Evolutionary conservation across 30 jellyfish, hydroid and myxozoan species (phyloP), one percentile per base, ranked within the genome.

Genomic region (Pseudorhiza aurosa): DNA sequence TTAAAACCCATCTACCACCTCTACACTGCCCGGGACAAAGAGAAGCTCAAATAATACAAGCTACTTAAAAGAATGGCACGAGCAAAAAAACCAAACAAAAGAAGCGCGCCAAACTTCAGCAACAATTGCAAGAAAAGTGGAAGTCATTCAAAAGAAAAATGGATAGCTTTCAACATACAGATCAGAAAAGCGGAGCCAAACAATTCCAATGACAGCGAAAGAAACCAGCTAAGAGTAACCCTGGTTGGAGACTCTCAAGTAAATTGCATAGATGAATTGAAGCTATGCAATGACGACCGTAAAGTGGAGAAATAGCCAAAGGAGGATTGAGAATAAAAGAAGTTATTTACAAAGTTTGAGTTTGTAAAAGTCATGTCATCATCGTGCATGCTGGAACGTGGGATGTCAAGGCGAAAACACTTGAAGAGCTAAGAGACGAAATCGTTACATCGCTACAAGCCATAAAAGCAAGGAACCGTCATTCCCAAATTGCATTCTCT

Each of bases 371-470:
- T 42, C 39, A 44, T 37, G 51, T 68, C 50, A 45, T 68, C 21
- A 68, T 68, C 14, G 82, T 68, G 21, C 82, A 40, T 14, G 82
- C 68, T 27, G 82, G 68, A 24, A 68, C 68, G 15, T 42, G 31
- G 26, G 68, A 68, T 44, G 27, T 68, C 21, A 43, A 51, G 17
- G 8, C 85, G 24, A 28, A 28, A 32, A 29, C 85, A 50, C 85
- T 59, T 9, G 73, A 72, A 28, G 73, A 72, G n/a, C 47, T 72
- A 26, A 51, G 73, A 26, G 59, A 31, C 35, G 85, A 72, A 47
- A 49, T 28, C 21, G 33, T 47, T 12, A 72, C 60, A 11, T 29
- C 72, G 42, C 53, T 72, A 25, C 58, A 47, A 39, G 50, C 50
- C 50, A 12, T 63, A 31, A 28, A 63, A 33, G 25, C 56, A 5